Evolutionary conservation across 2,888 invertebrate genomes (phyloP).

Genomic region (Geophilus truncorum): DNA sequence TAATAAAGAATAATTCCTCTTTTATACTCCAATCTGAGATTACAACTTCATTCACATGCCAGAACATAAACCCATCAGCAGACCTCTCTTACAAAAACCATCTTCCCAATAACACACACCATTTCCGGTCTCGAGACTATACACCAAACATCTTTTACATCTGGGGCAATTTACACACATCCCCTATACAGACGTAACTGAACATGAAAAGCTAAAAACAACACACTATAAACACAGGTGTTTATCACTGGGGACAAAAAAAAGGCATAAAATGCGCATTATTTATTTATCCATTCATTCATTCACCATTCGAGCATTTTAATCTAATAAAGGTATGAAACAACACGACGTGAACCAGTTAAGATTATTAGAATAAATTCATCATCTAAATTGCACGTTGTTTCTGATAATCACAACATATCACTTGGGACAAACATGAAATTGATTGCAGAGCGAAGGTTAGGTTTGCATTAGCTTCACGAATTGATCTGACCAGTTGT

Average conservation of each 20-base stretch:
- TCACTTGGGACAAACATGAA: background rate
- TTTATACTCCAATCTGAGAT: background rate
- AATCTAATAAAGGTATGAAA: background rate
- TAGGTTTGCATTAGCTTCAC: background rate
- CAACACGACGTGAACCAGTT: background rate
- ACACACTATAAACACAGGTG: background rate
- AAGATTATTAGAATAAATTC: background rate
- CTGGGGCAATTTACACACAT: background rate
- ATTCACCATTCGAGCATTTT: background rate
- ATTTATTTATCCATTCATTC: background rate
- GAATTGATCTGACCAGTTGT: background rate
- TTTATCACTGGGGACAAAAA: background rate
- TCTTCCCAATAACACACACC: background rate
- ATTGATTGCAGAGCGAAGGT: background rate
- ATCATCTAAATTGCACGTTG: background rate
- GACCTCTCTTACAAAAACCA: background rate
- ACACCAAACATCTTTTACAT: background rate
- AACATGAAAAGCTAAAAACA: background rate
- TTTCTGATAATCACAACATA: background rate
- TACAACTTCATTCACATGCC: background rate
- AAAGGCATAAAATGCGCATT: background rate
- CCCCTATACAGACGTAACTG: background rate
- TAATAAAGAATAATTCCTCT: background rate
- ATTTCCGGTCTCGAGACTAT: background rate
- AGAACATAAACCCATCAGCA: background rate